A percentile compares a stretch with the other conserved stretches of the same genome.
Conservation (phyloP, 2,888 invertebrate species). For the Cristatella mucedo region DNA sequence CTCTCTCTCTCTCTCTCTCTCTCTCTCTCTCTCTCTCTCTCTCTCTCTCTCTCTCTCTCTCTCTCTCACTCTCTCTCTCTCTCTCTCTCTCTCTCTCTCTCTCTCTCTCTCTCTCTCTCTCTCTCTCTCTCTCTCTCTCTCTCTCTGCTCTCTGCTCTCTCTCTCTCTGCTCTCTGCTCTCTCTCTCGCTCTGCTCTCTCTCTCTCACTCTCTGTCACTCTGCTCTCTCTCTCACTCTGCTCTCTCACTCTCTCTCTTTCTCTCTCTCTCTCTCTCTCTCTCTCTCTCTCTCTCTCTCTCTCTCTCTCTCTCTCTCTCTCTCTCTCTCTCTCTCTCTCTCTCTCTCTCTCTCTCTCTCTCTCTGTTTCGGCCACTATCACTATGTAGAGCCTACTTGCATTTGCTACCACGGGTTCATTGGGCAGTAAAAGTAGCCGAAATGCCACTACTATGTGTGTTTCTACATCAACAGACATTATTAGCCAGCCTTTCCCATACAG, state of each 20-base stretch:
- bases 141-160: no score
- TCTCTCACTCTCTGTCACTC: slow-evolving; percentile 3
- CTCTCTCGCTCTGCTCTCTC: no score
- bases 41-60: background rate
- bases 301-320: slow-evolving; percentile 11
- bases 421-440: no score
- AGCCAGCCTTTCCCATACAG: no score
- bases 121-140: slow-evolving; percentile 11
- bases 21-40: background rate
- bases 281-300: slow-evolving; percentile 13
- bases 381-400: no score
- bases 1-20: background rate
- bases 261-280: slow-evolving; percentile 10
- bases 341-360: no score
- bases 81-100: slow-evolving; percentile 10
- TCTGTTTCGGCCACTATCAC: no score
- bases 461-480: no score
- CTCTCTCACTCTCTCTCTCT: slow-evolving; percentile 8
- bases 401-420: no score
- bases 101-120: slow-evolving; percentile 13
- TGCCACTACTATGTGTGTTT: no score
- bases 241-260: slow-evolving; percentile 9
- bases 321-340: no score
- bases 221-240: background rate
- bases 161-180: no score